phyloP scores from a whole-genome alignment of 2,797 vertebrate genomes.

The Pseudocheirus occidentalis region DNA sequence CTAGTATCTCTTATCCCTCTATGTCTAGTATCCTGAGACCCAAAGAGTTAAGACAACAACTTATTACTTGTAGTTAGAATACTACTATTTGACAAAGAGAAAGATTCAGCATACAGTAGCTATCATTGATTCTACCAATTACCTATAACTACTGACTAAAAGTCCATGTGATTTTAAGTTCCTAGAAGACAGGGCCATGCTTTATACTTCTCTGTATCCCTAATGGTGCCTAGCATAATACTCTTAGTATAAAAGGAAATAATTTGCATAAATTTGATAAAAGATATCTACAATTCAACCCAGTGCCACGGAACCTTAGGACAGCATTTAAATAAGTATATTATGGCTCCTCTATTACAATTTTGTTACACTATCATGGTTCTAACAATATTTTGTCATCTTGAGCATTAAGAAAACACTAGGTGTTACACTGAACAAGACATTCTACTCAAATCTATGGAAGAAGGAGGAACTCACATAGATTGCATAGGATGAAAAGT shows the following conservation, averaged over 20 bases:
- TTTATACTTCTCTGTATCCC: background rate
- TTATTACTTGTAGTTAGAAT: background rate
- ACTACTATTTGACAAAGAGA: background rate
- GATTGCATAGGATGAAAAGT: background rate
- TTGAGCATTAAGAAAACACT: background rate
- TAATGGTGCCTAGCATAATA: background rate
- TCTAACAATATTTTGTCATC: background rate
- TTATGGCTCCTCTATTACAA: background rate
- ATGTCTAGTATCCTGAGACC: background rate
- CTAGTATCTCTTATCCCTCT: background rate
- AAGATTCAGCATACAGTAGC: background rate
- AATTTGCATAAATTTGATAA: background rate
- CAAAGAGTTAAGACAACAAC: background rate
- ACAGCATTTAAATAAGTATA: background rate
- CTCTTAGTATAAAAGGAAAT: background rate
- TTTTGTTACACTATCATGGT: background rate
- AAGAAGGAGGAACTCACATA: background rate
- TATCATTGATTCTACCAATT: background rate
- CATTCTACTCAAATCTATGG: background rate
- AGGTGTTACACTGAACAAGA: background rate
- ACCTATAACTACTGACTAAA: background rate
- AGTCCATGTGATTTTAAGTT: background rate
- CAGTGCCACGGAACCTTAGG: background rate
- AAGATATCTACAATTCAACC: background rate
- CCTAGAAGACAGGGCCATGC: background rate